Evolutionary conservation across 2,797 vertebrate species (phyloP).

Genomic region (Peromyscus eremicus): DNA sequence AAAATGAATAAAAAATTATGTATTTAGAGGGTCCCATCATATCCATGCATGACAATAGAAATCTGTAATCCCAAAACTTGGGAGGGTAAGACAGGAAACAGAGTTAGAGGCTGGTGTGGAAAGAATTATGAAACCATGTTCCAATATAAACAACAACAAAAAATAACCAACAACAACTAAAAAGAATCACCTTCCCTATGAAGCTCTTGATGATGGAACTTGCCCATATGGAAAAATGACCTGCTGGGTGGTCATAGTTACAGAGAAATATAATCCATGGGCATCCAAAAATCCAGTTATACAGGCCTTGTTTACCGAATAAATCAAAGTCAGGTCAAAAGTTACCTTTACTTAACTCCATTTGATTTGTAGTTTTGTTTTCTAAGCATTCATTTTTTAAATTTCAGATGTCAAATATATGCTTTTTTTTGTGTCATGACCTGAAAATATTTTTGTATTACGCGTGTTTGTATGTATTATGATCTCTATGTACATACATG

Average conservation of each 20-base stretch:
- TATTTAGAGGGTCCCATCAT: neutral
- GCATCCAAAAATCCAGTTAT: neutral
- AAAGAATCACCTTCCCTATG: neutral
- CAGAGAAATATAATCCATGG: neutral
- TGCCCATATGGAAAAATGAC: neutral
- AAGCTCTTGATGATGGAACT: neutral
- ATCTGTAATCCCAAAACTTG: neutral
- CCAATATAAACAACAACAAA: neutral
- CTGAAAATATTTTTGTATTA: neutral
- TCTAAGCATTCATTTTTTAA: neutral
- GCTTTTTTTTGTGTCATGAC: neutral
- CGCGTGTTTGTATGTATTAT: too few species aligned
- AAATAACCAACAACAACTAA: neutral
- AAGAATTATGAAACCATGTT: neutral
- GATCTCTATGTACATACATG: neutral
- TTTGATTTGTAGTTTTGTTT: neutral
- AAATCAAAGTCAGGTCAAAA: neutral
- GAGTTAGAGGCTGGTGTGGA: neutral
- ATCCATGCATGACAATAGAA: neutral
- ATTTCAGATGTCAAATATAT: neutral
- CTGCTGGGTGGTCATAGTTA: accelerated
- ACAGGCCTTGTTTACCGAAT: neutral
- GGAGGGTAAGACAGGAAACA: neutral
- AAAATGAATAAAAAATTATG: too few species aligned
- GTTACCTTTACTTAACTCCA: neutral